Base-by-base conservation (phyloP, 2,888 invertebrate genomes). In the Cantharis nigra region DNA sequence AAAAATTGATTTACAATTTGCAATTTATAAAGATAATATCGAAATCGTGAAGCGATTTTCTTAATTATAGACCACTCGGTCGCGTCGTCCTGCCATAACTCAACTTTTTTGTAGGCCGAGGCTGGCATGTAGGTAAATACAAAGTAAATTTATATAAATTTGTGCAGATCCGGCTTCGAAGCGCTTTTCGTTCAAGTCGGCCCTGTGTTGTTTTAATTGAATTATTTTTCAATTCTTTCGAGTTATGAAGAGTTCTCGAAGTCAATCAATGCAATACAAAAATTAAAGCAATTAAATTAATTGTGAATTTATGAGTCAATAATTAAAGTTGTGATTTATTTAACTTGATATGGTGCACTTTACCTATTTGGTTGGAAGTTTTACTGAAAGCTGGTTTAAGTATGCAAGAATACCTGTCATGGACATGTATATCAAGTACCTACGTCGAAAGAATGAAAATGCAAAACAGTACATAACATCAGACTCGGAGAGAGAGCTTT, bases 391-490 rank as follows among this genome's bases (percentile, higher is more conserved):
- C 49, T 49, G 49, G 49, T 49, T 49, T n/a, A 49, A 49, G 49
- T 49, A 49, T 49, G 49, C 49, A 49, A 49, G 49, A 49, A 49
- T 67, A 26, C 23, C 26, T 67, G 65, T 67, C 65, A 23, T 9
- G 13, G 65, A 67, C 65, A 26, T 67, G 65, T 67, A 67, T 67
- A 26, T 67, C 65, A 67, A 33, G 33, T 33, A 33, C 11, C 11
- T 49, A 67, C 65, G 65, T 23, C 16, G 49, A 49, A 49, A 49
- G 13, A 64, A 30, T 28, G 28, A 65, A 64, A 72, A 65, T 63
- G 18, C 69, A 74, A 69, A 49, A 28, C 30, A 69, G 33, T 69
- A 74, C 63, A 69, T 28, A 63, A 69, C 70, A 49, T 49, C n/a
- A n/a, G 28, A 30, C 10, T 30, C 10, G 10, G 9, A 30, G 49